Percentiles rank a stretch among this genome's conserved stretches.
These are phyloP conservation scores for Plumapathes pennacea DNA, from an alignment of 92 coral and sea anemone genomes.

Conservation along the genomic window DNA sequence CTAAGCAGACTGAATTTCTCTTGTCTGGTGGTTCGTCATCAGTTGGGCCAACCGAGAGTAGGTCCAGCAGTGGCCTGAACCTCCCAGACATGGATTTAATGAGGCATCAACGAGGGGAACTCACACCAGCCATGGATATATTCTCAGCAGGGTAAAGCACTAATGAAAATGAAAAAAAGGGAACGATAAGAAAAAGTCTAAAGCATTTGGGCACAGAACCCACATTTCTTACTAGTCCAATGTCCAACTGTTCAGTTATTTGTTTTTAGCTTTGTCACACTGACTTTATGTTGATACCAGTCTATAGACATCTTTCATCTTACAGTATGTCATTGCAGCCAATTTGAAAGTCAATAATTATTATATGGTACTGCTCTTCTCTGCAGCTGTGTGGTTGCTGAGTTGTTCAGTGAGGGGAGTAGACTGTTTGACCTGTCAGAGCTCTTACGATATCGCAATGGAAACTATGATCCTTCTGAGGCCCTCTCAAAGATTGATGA, in stretches of 20 bases:
- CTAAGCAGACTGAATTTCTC: slow-evolving; percentile 69
- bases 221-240: too few relatives aligned
- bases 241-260: too few relatives aligned
- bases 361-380: too few relatives aligned
- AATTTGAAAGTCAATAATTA: background rate
- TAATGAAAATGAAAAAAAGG: too few relatives aligned
- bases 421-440: slow-evolving; percentile 94
- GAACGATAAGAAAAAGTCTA: too few relatives aligned
- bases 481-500: slow-evolving; percentile 86
- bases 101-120: slow-evolving; percentile 70
- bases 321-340: too few relatives aligned
- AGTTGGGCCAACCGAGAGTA: slow-evolving; percentile 25
- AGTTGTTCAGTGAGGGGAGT: slow-evolving; percentile 87
- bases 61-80: slow-evolving; percentile 36
- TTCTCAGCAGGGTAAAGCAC: slow-evolving; percentile 87
- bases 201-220: too few relatives aligned
- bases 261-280: too few relatives aligned
- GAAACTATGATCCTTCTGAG: slow-evolving; percentile 72
- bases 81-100: slow-evolving; percentile 88
- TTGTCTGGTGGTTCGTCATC: slow-evolving; percentile 32
- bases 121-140: slow-evolving; percentile 94
- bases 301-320: too few relatives aligned
- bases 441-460: slow-evolving; percentile 89
- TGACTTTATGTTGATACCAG: too few relatives aligned
- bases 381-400: slow-evolving; percentile 93